Conservation (phyloP, 37 sponge, comb jelly and placozoan genomes). For the Agelas oroides region DNA sequence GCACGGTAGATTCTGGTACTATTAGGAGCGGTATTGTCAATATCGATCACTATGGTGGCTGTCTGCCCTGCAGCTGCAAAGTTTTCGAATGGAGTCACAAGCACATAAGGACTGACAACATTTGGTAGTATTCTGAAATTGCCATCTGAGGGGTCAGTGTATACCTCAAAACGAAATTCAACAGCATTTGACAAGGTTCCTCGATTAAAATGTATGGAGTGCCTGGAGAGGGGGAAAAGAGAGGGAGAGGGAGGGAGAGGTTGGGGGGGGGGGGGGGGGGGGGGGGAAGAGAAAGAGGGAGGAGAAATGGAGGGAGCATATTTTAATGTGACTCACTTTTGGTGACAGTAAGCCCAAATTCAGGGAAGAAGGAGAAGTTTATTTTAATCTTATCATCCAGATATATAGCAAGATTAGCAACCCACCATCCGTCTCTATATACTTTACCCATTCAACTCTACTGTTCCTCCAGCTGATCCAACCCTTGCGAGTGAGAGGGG, state of each 20-base stretch:
- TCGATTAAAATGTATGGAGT: not conserved
- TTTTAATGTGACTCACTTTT: too few species aligned
- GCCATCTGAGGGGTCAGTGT: not conserved
- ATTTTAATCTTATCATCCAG: not conserved
- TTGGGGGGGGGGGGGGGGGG: too few species aligned
- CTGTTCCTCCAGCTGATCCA: conserved; percentile 64
- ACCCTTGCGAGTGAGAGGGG: conserved; percentile 13
- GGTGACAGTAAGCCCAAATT: too few species aligned
- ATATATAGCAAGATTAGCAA: not conserved
- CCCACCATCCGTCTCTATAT: not conserved
- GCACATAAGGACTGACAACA: not conserved
- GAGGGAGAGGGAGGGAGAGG: not conserved
- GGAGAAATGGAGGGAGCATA: not conserved
- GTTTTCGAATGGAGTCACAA: not conserved
- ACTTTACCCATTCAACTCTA: conserved; percentile 35
- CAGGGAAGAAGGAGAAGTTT: too few species aligned
- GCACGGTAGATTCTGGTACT: conserved; percentile 45
- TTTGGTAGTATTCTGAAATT: conserved; percentile 1
- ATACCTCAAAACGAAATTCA: not conserved
- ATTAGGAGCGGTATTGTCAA: not conserved
- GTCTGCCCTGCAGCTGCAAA: not conserved
- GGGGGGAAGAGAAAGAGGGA: too few species aligned
- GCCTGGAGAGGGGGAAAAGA: not conserved
- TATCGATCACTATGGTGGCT: not conserved
- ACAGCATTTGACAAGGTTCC: conserved; percentile 9